A percentile compares a stretch with the other conserved stretches of the same genome.
These are phyloP conservation scores for Pseudonaja textilis DNA, from an alignment of 2,113 vertebrate genomes.

Conservation along the genomic window DNA sequence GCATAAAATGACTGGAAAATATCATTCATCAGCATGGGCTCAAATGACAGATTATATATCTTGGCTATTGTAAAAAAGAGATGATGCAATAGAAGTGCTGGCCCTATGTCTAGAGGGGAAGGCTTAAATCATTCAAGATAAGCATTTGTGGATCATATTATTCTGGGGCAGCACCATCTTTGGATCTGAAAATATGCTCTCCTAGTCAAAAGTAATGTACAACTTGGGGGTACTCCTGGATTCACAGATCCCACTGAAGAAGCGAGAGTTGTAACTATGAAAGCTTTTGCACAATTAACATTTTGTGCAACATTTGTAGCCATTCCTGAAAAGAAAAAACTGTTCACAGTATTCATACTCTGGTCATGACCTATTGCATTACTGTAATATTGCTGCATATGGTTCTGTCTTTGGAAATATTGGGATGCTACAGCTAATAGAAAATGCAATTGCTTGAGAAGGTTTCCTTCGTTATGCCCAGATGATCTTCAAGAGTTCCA, in stretches of 20 bases:
- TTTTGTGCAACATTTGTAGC: not conserved
- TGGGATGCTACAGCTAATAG: not conserved
- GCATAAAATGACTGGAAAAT: not conserved
- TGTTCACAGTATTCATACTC: not conserved
- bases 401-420: not conserved
- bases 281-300: not conserved
- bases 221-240: not conserved
- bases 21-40: not conserved
- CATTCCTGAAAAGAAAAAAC: not conserved
- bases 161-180: not conserved
- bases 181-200: not conserved
- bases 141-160: not conserved
- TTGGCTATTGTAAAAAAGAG: not conserved
- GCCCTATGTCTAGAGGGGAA: not conserved
- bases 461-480: not conserved
- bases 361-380: not conserved
- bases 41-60: not conserved
- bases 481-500: not conserved
- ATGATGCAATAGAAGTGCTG: not conserved
- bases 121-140: not conserved
- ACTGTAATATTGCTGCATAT: not conserved
- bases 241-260: not conserved
- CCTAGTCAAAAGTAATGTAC: not conserved
- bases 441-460: not conserved
- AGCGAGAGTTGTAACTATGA: not conserved